Evolutionary conservation across 2,113 vertebrate species (phyloP).

Genomic region (Patagioenas fasciata): DNA sequence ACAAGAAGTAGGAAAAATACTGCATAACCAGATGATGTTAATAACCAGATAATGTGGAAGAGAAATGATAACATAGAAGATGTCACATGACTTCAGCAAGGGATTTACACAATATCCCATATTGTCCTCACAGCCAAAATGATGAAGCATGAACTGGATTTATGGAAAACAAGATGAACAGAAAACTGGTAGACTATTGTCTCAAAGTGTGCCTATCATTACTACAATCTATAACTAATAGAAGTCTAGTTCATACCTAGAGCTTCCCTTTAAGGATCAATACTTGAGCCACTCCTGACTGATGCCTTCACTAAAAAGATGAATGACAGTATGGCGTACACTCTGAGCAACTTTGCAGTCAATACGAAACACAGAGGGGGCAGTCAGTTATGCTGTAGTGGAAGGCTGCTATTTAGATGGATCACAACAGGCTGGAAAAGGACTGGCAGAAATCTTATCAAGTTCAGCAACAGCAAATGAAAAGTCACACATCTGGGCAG

Average conservation of each 20-base stretch:
- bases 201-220: background rate
- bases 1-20: background rate
- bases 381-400: background rate
- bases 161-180: background rate
- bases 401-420: background rate
- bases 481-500: background rate
- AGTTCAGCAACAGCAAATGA: background rate
- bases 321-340: background rate
- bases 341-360: background rate
- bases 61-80: background rate
- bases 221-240: background rate
- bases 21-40: background rate
- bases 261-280: background rate
- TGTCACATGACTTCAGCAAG: rapidly evolving
- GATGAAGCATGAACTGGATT: background rate
- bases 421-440: background rate
- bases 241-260: background rate
- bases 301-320: background rate
- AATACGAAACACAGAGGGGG: rapidly evolving
- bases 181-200: background rate
- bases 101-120: background rate
- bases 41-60: background rate
- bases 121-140: background rate
- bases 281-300: background rate
- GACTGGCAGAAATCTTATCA: background rate